A percentile compares a stretch with the other conserved stretches of the same genome.
Conservation (phyloP, 2,113 vertebrate species). For the Psilopogon haemacephalus region DNA sequence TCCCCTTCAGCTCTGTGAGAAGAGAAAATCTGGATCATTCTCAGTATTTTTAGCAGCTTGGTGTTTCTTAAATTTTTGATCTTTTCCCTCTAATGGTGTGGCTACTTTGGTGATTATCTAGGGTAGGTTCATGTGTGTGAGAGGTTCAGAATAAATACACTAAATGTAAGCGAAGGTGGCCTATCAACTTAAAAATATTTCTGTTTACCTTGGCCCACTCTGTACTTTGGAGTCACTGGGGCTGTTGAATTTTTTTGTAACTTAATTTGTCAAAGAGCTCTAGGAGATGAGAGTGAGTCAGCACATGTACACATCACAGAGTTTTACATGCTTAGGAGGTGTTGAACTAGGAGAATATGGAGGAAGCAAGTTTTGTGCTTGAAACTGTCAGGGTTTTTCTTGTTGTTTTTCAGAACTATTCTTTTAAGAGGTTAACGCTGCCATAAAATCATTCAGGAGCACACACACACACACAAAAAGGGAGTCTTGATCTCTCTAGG, state of each 20-base stretch:
- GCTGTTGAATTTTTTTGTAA: not conserved
- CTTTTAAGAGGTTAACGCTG: not conserved
- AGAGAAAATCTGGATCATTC: not conserved
- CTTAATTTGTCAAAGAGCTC: constrained; percentile 2
- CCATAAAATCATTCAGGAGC: not conserved
- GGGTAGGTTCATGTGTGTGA: not conserved
- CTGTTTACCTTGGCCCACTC: not conserved
- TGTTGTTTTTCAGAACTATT: not conserved
- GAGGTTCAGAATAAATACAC: not conserved
- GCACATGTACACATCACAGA: not conserved
- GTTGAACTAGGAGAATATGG: not conserved
- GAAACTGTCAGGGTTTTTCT: not conserved
- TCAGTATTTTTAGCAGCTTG: not conserved
- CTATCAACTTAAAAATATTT: not conserved
- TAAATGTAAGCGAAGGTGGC: not conserved
- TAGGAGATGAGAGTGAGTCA: not conserved
- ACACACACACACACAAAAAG: not conserved
- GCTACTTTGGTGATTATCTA: not conserved
- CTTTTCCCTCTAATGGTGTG: not conserved
- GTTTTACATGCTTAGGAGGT: not conserved
- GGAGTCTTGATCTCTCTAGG: not conserved
- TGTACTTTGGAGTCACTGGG: not conserved
- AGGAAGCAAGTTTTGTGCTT: not conserved
- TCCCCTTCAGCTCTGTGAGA: not conserved
- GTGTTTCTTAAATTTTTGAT: not conserved